Evolutionary conservation across 2,888 invertebrate species (phyloP), one percentile per base, ranked within the genome.

Genomic region (Leptarthrus brevirostris): DNA sequence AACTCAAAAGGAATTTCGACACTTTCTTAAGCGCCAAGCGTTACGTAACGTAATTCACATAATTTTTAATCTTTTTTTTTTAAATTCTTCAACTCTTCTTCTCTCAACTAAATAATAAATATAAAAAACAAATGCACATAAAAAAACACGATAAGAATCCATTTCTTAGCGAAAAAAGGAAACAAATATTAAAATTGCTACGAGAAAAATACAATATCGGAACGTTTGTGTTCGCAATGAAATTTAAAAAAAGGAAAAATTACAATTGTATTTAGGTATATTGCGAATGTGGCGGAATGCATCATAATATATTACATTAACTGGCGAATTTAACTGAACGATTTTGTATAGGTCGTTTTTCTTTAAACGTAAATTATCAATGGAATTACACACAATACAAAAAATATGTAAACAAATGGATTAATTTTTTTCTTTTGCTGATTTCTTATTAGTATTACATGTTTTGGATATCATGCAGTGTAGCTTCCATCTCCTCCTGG

Each of bases 381-480:
- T 71, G 34, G 54, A 54, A 52, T 54, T 54, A 71, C 52, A 72
- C 61, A 72, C 26, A 53, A 36, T 36, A 64, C 14, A 52, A 40
- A 74, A 30, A 71, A 71, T 22, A 71, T 66, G 64, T 66, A 52
- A 69, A 69, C 52, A 69, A 69, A n/a, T 36, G 54, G 49, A 58
- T 64, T 54, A 72, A 58, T 52, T 56, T 77, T 52, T 24, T 52
- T 64, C 64, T 47, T 58, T 77, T 74, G 64, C 76, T 79, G 56
- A 61, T 64, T 71, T 47, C 64, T 77, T 74, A 70, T 77, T 79
- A 61, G 54, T 74, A 89, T 92, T 94, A 97, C 95, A 97, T 97
- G 88, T 96, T 96, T 90, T 97, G 97, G 89, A 98, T 95, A 90
- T 98, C 98, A 91, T 96, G 95, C 90, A 98, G 92, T 85, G 97